Percentiles rank a stretch among this genome's conserved stretches.
phyloP scores from a whole-genome alignment of 2,888 invertebrate species.

The Habroteleia sp. region DNA sequence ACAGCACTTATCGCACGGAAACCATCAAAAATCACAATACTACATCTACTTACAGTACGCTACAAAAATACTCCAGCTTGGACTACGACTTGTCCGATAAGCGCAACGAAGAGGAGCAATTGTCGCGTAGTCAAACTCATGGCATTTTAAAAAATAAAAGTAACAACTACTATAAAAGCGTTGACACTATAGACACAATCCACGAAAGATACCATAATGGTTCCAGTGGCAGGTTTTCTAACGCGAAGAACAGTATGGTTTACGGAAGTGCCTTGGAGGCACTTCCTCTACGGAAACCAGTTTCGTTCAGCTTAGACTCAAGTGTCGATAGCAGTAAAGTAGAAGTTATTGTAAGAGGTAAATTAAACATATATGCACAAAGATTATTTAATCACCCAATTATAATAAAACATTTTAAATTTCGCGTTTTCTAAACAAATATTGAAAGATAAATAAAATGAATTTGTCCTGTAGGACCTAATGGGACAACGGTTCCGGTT shows the following conservation, averaged over 20 bases:
- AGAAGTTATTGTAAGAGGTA: conserved; percentile 82
- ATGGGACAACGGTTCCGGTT: conserved; percentile 78
- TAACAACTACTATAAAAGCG: conserved; percentile 73
- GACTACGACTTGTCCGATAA: conserved; percentile 71
- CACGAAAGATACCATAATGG: conserved; percentile 73
- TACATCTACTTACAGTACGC: conserved; percentile 54
- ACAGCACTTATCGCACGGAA: conserved; percentile 72
- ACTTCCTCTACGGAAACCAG: conserved; percentile 83
- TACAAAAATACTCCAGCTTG: conserved; percentile 69
- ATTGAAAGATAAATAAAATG: too few relatives aligned
- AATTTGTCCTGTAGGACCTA: conserved; percentile 78
- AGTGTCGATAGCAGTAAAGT: conserved; percentile 81
- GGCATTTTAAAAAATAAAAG: conserved; percentile 78
- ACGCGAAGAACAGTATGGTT: conserved; percentile 74
- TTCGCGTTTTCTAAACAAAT: background rate
- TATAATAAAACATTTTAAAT: too few relatives aligned
- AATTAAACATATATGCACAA: conserved; percentile 25
- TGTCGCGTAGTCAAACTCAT: conserved; percentile 70
- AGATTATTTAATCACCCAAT: too few relatives aligned
- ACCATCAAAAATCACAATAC: conserved; percentile 62
- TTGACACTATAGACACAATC: conserved; percentile 71
- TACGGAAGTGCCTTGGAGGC: conserved; percentile 85
- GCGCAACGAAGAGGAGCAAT: conserved; percentile 68
- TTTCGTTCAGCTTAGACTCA: conserved; percentile 83
- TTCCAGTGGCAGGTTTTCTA: conserved; percentile 33